A percentile compares a stretch with the other conserved stretches of the same genome.
phyloP scores from a whole-genome alignment of 2,797 vertebrate species.

The Gobio occitaniae region DNA sequence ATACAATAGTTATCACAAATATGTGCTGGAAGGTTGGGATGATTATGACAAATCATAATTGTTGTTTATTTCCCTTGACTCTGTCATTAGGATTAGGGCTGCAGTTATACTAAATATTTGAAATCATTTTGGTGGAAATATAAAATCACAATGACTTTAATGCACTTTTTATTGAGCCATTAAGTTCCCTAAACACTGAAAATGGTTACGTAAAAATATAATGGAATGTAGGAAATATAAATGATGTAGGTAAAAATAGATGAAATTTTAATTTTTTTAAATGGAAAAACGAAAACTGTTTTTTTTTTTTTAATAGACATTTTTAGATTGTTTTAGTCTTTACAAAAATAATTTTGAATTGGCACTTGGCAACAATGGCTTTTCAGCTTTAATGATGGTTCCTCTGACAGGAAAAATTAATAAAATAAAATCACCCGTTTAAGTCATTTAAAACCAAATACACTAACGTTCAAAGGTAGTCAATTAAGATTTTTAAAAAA shows the following conservation, averaged over 20 bases:
- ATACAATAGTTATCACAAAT: not conserved
- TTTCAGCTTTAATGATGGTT: not conserved
- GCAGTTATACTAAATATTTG: not conserved
- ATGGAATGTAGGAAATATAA: not conserved
- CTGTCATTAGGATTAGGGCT: not conserved
- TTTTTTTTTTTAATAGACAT: not conserved
- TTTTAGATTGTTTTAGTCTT: not conserved
- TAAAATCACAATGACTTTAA: not conserved
- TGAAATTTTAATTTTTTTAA: not conserved
- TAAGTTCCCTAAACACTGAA: not conserved
- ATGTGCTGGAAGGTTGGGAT: not conserved
- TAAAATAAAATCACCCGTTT: not conserved
- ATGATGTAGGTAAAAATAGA: not conserved
- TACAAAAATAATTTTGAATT: not conserved
- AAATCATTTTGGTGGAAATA: not conserved
- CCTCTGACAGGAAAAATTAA: not conserved
- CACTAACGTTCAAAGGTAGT: not conserved
- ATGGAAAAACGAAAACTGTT: no score
- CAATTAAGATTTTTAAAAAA: no score
- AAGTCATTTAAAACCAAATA: not conserved
- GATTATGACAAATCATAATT: not conserved
- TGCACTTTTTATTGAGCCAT: not conserved
- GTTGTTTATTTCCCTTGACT: constrained; percentile 16
- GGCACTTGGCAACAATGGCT: not conserved
- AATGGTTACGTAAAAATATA: not conserved